phyloP scores from a whole-genome alignment of 2,113 vertebrate species.

The Nannospalax galili region DNA sequence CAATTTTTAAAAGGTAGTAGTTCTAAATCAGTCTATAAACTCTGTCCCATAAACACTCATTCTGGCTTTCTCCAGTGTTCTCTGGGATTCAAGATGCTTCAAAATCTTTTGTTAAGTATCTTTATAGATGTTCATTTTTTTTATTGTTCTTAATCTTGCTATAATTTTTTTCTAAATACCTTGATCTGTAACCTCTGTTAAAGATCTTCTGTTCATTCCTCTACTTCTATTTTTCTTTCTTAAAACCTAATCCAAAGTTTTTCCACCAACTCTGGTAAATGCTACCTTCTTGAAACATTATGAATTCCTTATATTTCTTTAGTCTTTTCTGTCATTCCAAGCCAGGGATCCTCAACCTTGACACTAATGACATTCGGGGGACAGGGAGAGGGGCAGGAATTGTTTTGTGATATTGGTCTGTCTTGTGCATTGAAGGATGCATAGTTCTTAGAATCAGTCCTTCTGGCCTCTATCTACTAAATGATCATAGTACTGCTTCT shows the following conservation, averaged over 20 bases:
- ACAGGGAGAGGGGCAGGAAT: too few species aligned
- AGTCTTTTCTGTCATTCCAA: conserved; percentile 10
- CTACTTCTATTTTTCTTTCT: neutral
- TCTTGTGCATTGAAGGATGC: neutral
- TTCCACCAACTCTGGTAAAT: neutral
- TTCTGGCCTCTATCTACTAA: neutral
- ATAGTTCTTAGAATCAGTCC: neutral
- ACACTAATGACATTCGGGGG: neutral
- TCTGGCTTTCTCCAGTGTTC: neutral
- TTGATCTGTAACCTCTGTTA: neutral
- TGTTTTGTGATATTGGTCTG: neutral
- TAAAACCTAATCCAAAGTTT: neutral
- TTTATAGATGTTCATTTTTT: conserved; percentile 35
- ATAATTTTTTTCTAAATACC: neutral
- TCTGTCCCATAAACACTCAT: neutral
- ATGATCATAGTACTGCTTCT: neutral
- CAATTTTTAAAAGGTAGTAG: neutral
- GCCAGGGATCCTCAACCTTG: neutral
- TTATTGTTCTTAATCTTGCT: neutral
- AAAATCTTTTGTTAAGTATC: neutral
- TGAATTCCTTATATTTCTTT: neutral
- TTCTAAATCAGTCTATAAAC: neutral
- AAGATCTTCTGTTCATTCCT: neutral
- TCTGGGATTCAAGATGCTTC: neutral
- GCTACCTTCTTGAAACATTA: conserved; percentile 3